Base-by-base conservation (phyloP, 2,888 invertebrate species). In the Seladonia tumulorum region DNA sequence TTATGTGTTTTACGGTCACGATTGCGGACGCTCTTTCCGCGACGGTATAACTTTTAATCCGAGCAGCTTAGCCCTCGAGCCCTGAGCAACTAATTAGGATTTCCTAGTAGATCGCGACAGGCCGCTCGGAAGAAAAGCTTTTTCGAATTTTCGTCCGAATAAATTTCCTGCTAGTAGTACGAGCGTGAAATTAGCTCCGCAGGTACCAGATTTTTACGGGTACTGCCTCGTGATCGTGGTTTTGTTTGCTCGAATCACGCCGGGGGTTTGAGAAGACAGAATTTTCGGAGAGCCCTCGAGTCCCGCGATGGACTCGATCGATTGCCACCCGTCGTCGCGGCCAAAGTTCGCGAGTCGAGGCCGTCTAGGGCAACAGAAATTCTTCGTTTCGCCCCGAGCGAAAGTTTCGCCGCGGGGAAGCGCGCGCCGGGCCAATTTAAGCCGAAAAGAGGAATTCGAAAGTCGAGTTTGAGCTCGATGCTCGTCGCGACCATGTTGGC, bases 341-440 rank as follows among this genome's bases (percentile, higher is more conserved):
- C 42, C 71, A 70, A 84, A 86, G 86, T 84, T 86, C 75, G 77
- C 70, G 60, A 81, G 84, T 78, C 84, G 81, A 76, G 77, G 76
- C 82, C 83, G 82, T 87, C 86, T 70, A 66, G 77, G 87, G 87
- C 82, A 84, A 87, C 72, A 79, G 83, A 86, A 89, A 89, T 85
- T 89, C 87, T 88, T 89, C 84, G 75, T 47, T 86, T 68, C 71
- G 75, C 80, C 88, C 82, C 79, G 87, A 87, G 77, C 88, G 75
- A 77, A 89, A 89, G 68, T 89, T 89, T 76, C 70, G 72, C 81
- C 76, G 79, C 77, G 47, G 25, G 49, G 35, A 66, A 47, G 73
- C 68, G 39, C 29, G 47, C 47, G 57, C 45, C n/a, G 18, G 57
- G 72, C 83, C 79, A 85, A 83, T 85, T 83, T 72, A 29, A 68